Evolutionary conservation across 2,113 vertebrate genomes (phyloP), one percentile per base, ranked within the genome.

Genomic region (Trichechus manatus): DNA sequence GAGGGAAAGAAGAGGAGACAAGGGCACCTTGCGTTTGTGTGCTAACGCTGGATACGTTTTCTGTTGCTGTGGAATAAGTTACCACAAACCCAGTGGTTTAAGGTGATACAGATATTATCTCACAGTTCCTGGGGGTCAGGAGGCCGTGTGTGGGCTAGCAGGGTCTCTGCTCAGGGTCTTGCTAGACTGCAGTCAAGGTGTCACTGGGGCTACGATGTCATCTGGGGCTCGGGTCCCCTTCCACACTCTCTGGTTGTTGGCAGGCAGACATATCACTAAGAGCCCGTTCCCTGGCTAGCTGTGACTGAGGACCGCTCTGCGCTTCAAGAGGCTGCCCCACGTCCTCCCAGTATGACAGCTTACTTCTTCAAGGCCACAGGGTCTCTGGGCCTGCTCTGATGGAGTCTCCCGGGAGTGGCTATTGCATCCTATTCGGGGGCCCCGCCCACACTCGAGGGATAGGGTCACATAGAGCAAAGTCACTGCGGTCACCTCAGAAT

Each of bases 131-230:
- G 13, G n/a, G 78, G 77, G 77, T 29, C 5, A 6, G 25, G 84
- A 29, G 85, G 1, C 1, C 0, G 2, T 1, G 7, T 42, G 2
- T 2, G 0, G 33, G 53, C 0, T 4, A 66, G 53, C 9, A 3
- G 80, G 29, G 56, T 17, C 33, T 50, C 25, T 25, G 33, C 27
- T 80, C 42, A 39, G 44, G 59, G 36, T 59, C 79, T 61, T 79
- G 3, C 79, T 39, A 17, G 17, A 25, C 68, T 31, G 56, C 5
- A 36, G 22, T 9, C 33, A 42, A 1, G 33, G 63, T 22, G 27
- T 19, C 36, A 7, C 4, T 13, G 13, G 53, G 53, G 53, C 53
- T 17, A 56, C 14, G 53, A 15, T 56, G 53, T 56, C 53, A 3
- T 56, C 19, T 4, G 64, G 39, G 47, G 56, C 56, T n/a, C 4